These are phyloP conservation scores for Gallinago jamesoni DNA, from an alignment of 2,113 vertebrate species.

Conservation along the genomic window DNA sequence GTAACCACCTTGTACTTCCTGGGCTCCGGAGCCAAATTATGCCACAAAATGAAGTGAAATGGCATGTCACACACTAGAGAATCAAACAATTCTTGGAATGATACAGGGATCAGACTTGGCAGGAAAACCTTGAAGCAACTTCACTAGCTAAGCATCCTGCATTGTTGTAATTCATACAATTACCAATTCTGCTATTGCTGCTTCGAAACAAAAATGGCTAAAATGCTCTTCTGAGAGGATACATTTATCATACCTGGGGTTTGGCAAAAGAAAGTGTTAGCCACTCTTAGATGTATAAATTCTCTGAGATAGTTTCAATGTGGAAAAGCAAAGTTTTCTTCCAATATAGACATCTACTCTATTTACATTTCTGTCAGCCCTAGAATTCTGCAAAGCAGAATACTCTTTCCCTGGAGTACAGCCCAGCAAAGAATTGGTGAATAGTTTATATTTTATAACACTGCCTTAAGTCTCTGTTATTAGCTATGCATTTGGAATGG, in stretches of 20 bases:
- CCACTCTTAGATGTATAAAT: background rate
- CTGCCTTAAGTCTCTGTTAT: conserved; percentile 15
- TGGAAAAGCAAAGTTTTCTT: conserved; percentile 10
- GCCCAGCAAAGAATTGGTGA: conserved; percentile 28
- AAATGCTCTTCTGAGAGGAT: background rate
- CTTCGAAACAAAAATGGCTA: background rate
- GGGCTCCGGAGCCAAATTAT: background rate
- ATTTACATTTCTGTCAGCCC: background rate
- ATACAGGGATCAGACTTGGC: background rate
- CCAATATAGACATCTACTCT: conserved; percentile 21
- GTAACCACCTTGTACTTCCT: background rate
- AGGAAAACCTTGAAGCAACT: background rate
- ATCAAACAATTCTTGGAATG: background rate
- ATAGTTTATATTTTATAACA: conserved; percentile 39
- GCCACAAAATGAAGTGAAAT: background rate
- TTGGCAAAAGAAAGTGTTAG: background rate
- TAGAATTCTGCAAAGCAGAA: background rate
- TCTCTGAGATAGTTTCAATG: background rate
- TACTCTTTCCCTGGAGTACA: conserved; percentile 23
- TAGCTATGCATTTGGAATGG: conserved; percentile 17
- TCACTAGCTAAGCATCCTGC: background rate
- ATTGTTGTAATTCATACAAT: background rate
- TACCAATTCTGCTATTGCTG: background rate
- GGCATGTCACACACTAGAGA: background rate
- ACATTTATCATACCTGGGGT: background rate